Evolutionary conservation across 30 jellyfish, hydroid and myxozoan species (phyloP).

Genomic region (Hydractinia echinata): DNA sequence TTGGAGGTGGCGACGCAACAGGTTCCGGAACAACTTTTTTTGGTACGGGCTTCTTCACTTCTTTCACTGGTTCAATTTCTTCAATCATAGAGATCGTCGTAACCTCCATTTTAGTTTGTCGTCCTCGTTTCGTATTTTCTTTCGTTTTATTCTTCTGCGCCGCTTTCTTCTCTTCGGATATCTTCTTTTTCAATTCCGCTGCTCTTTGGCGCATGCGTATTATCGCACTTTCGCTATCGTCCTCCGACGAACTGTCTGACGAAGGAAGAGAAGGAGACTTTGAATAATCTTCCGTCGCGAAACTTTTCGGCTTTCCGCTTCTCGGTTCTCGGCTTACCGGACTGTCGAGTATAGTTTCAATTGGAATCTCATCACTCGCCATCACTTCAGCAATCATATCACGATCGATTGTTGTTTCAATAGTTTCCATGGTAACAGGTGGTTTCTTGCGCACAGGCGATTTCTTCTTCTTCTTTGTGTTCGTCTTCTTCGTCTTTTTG

Average conservation of each 20-base stretch:
- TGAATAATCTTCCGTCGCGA: background rate
- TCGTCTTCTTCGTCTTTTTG: background rate
- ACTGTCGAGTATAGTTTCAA: constrained; percentile 5
- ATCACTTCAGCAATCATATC: constrained; percentile 7
- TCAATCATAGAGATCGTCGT: constrained; percentile 6
- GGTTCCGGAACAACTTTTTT: background rate
- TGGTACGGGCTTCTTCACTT: constrained; percentile 7
- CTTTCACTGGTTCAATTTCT: background rate
- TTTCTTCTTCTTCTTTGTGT: constrained; percentile 4
- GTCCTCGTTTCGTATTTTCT: background rate
- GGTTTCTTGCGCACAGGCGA: constrained; percentile 8
- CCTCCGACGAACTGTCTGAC: constrained; percentile 32
- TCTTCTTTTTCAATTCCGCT: constrained; percentile 23
- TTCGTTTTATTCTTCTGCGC: background rate
- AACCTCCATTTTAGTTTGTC: constrained; percentile 23
- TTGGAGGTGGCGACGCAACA: background rate
- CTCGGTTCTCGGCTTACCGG: background rate
- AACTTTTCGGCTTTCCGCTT: background rate
- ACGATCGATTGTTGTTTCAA: background rate
- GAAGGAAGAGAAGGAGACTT: constrained; percentile 35
- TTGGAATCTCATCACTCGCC: constrained; percentile 9
- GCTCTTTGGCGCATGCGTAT: constrained; percentile 27
- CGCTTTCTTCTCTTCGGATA: background rate
- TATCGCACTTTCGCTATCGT: constrained; percentile 19
- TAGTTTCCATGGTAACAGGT: background rate